phyloP scores from a whole-genome alignment of 2,113 vertebrate species.

The Coryphaenoides rupestris region DNA sequence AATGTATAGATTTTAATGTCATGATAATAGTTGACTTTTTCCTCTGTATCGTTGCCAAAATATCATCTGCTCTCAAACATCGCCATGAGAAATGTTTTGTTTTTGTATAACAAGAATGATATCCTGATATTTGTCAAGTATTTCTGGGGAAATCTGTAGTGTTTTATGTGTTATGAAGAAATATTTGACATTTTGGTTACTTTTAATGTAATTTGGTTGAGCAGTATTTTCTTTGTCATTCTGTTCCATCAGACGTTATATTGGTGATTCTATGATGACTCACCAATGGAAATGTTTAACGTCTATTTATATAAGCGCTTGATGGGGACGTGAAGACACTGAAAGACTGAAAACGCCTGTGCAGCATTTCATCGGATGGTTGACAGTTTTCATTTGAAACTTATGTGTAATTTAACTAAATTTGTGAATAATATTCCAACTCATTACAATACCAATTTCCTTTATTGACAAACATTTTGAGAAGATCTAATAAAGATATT shows the following conservation, averaged over 20 bases:
- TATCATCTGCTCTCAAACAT: conserved; percentile 44
- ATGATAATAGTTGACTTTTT: conserved; percentile 53
- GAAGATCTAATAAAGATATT: conserved; percentile 69
- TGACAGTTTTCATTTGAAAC: conserved; percentile 53
- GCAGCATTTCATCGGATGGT: conserved; percentile 49
- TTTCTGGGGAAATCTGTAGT: conserved; percentile 50
- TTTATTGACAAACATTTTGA: conserved; percentile 69
- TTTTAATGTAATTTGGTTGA: conserved; percentile 52
- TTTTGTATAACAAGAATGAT: conserved; percentile 61
- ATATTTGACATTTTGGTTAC: conserved; percentile 49
- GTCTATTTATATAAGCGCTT: conserved; percentile 50
- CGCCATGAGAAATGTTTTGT: conserved; percentile 40
- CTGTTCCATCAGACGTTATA: conserved; percentile 47
- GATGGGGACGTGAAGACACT: conserved; percentile 28
- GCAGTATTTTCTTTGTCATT: conserved; percentile 51
- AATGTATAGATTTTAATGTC: conserved; percentile 56
- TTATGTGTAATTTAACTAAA: conserved; percentile 54
- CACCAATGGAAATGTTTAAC: conserved; percentile 42
- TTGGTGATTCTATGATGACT: conserved; percentile 44
- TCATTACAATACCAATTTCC: conserved; percentile 64
- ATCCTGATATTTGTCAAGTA: conserved; percentile 62
- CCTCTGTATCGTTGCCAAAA: conserved; percentile 60
- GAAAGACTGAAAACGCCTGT: conserved; percentile 37
- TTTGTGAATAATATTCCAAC: conserved; percentile 63
- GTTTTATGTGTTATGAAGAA: conserved; percentile 56